phyloP scores from a whole-genome alignment of 2,113 vertebrate species.

The Psilopsiagon aymara region DNA sequence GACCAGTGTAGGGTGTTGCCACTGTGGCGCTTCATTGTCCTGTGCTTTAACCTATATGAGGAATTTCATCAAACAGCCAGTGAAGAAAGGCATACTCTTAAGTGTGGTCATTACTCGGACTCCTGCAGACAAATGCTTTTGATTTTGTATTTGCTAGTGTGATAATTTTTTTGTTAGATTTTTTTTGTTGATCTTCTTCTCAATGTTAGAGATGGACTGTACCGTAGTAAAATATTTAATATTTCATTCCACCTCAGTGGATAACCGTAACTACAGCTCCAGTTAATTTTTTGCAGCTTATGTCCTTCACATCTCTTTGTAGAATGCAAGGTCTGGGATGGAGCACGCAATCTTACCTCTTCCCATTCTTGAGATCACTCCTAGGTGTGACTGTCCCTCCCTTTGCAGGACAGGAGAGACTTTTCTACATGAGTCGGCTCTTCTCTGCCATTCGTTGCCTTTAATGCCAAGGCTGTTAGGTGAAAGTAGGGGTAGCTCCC shows the following conservation, averaged over 20 bases:
- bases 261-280: not conserved
- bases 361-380: not conserved
- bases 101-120: not conserved
- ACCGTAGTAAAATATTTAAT: not conserved
- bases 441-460: not conserved
- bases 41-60: not conserved
- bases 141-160: not conserved
- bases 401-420: not conserved
- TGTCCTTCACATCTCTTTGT: not conserved
- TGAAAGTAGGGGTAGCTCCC: not conserved
- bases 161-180: not conserved
- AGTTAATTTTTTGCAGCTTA: not conserved
- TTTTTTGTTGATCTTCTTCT: not conserved
- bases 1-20: not conserved
- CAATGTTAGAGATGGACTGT: not conserved
- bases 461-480: not conserved
- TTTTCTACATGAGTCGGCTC: not conserved
- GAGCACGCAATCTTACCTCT: not conserved
- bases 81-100: not conserved
- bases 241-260: not conserved
- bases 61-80: not conserved
- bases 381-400: not conserved
- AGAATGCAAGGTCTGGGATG: not conserved
- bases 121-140: not conserved
- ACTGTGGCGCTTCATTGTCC: not conserved